phyloP scores from a whole-genome alignment of 2,797 vertebrate genomes.

The Neostethus bicornis region DNA sequence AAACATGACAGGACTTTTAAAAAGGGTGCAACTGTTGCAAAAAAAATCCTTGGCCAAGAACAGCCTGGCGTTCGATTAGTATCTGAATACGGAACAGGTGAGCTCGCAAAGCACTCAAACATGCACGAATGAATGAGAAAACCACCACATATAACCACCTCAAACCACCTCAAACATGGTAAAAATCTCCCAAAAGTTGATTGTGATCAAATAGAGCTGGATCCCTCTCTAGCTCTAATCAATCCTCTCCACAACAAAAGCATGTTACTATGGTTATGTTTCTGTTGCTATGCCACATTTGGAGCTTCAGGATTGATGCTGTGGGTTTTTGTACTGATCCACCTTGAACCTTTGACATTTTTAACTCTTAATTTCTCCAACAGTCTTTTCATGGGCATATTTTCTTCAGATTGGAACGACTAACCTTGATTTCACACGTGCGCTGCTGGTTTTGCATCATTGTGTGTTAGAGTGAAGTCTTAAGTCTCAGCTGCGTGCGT shows the following conservation, averaged over 20 bases:
- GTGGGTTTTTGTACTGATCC: constrained; percentile 39
- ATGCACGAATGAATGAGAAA: no score
- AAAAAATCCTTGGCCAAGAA: no score
- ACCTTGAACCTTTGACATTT: constrained; percentile 26
- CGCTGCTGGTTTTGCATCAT: constrained; percentile 27
- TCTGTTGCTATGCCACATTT: constrained; percentile 63
- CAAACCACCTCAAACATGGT: no score
- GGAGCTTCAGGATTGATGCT: constrained; percentile 25
- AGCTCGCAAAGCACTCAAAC: no score
- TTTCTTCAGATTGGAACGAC: constrained; percentile 12
- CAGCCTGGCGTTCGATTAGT: no score
- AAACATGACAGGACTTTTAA: no score
- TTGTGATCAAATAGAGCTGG: no score
- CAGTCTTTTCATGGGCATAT: constrained; percentile 15
- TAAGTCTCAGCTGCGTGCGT: constrained; percentile 63
- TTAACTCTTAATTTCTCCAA: background rate
- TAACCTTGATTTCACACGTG: constrained; percentile 14
- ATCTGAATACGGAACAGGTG: no score
- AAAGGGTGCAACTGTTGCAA: no score
- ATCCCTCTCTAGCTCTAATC: constrained; percentile 33
- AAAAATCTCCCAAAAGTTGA: no score
- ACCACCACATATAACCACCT: no score
- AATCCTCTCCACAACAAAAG: constrained; percentile 46
- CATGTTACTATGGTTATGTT: constrained; percentile 56
- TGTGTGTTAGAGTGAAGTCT: constrained; percentile 41